Evolutionary conservation across 2,797 vertebrate genomes (phyloP).

Genomic region (Acrossocheilus wenchowensis): DNA sequence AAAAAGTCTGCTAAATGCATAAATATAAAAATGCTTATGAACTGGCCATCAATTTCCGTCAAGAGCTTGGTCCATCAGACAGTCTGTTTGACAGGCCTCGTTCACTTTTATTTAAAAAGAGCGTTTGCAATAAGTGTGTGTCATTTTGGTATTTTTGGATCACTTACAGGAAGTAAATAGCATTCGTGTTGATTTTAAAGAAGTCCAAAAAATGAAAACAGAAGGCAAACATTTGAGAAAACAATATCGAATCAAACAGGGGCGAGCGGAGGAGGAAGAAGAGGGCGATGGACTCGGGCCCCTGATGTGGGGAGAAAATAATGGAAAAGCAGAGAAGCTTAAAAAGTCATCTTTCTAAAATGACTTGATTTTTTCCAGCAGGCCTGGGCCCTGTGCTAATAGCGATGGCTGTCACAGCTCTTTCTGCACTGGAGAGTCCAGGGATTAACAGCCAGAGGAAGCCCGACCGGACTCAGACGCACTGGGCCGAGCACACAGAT

Average conservation of each 20-base stretch:
- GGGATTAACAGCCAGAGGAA: slow-evolving; percentile 77
- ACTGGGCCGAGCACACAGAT: slow-evolving; percentile 53
- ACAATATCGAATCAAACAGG: slow-evolving; percentile 3
- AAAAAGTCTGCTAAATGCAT: not conserved
- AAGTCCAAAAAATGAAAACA: not conserved
- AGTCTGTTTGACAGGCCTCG: not conserved
- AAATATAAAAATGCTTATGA: not conserved
- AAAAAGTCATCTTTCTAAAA: slow-evolving; percentile 68
- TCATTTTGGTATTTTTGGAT: not conserved
- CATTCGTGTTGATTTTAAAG: not conserved
- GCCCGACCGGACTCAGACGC: slow-evolving; percentile 69
- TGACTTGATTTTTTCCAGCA: slow-evolving; percentile 66
- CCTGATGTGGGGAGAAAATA: slow-evolving; percentile 65
- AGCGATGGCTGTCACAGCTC: slow-evolving; percentile 72
- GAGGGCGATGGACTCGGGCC: slow-evolving; percentile 22
- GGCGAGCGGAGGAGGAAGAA: slow-evolving; percentile 29
- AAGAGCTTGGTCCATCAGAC: not conserved
- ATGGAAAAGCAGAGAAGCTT: slow-evolving; percentile 65
- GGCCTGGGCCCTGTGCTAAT: slow-evolving; percentile 70
- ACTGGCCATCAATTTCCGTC: not conserved
- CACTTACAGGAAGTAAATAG: not conserved
- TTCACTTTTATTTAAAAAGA: not conserved
- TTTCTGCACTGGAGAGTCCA: slow-evolving; percentile 73
- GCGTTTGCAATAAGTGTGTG: not conserved
- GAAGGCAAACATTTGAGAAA: slow-evolving; percentile 6